Conservation (phyloP, 2,797 vertebrate species). For the Malacoraja senta region DNA sequence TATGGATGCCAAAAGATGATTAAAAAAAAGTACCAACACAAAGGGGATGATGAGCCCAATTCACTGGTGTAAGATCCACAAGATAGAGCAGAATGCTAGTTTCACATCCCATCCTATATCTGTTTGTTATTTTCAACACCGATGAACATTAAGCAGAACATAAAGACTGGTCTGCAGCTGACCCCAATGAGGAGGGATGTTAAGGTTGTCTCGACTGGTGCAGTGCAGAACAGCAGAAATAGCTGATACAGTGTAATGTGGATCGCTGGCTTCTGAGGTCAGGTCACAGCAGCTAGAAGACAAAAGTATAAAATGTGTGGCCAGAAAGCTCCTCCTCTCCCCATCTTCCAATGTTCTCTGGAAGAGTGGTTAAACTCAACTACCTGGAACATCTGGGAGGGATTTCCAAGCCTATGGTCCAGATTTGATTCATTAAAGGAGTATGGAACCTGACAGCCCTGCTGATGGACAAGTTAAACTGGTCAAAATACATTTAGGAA, state of each 20-base stretch:
- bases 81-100: background rate
- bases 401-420: background rate
- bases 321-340: background rate
- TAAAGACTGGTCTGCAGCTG: background rate
- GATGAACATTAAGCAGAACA: background rate
- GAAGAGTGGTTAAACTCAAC: background rate
- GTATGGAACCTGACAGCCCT: background rate
- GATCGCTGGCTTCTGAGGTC: background rate
- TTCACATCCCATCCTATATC: background rate
- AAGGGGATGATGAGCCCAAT: background rate
- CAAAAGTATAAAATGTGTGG: too few species aligned
- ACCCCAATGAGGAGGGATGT: background rate
- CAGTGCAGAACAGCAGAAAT: background rate
- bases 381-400: background rate
- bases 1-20: background rate
- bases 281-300: background rate
- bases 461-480: background rate
- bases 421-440: background rate
- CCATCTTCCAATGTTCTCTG: background rate
- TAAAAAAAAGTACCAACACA: background rate
- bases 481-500: background rate
- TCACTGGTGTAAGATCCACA: background rate
- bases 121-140: background rate
- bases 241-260: background rate
- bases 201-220: background rate